Conservation (phyloP, 2,888 invertebrate genomes). For the Dysmachus trigonus region DNA sequence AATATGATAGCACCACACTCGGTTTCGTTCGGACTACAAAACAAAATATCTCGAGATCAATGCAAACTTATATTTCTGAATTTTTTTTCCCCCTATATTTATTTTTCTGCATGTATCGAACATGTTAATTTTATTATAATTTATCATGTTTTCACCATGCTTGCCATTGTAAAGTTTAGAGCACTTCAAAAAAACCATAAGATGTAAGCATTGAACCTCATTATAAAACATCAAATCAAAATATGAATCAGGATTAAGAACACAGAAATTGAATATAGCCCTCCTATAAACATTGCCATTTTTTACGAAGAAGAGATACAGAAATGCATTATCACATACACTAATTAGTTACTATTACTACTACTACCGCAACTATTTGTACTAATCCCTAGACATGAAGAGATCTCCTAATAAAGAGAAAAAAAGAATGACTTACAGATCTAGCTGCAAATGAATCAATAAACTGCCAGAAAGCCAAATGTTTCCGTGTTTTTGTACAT, state of each 20-base stretch:
- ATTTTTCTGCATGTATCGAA: no score
- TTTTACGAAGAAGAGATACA: not conserved
- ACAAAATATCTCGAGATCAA: not conserved
- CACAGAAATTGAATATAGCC: slow-evolving; percentile 9
- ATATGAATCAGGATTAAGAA: slow-evolving; percentile 18
- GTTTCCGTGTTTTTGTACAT: not conserved
- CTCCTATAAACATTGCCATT: slow-evolving; percentile 26
- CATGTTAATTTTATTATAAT: not conserved
- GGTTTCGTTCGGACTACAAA: not conserved
- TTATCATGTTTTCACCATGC: not conserved
- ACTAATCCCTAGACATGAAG: not conserved
- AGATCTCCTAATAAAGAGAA: not conserved
- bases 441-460: not conserved
- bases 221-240: slow-evolving; percentile 13
- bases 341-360: slow-evolving; percentile 8
- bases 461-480: slow-evolving; percentile 21
- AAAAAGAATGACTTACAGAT: not conserved
- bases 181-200: not conserved
- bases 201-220: slow-evolving; percentile 8
- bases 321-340: not conserved
- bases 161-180: not conserved
- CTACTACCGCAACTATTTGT: slow-evolving; percentile 1
- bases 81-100: not conserved
- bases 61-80: not conserved
- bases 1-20: not conserved